Evolutionary conservation across 2,113 vertebrate species (phyloP).

Genomic region (Laticauda colubrina): DNA sequence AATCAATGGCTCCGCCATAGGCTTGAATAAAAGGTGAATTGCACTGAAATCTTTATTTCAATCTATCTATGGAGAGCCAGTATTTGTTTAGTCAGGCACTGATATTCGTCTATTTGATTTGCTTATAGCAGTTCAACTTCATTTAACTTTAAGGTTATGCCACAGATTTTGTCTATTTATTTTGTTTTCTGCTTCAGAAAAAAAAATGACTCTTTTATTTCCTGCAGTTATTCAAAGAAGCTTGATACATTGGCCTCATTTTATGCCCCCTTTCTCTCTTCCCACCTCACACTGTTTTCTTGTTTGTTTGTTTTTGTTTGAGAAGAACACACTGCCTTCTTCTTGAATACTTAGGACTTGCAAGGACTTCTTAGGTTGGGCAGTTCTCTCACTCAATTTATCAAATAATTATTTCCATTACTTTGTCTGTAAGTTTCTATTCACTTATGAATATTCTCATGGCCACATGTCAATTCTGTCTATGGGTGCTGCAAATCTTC

Average conservation of each 20-base stretch:
- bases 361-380: not conserved
- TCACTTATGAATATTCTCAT: not conserved
- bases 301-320: not conserved
- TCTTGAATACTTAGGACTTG: not conserved
- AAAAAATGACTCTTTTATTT: not conserved
- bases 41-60: not conserved
- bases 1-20: not conserved
- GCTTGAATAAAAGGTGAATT: not conserved
- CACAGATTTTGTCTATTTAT: not conserved
- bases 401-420: not conserved
- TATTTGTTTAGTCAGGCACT: not conserved
- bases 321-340: not conserved
- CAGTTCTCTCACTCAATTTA: not conserved
- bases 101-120: not conserved
- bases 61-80: not conserved
- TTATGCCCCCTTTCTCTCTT: not conserved
- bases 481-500: not conserved
- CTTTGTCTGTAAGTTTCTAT: not conserved
- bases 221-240: not conserved
- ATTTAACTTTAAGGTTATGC: slow-evolving; percentile 7
- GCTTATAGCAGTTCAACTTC: not conserved
- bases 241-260: not conserved
- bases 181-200: not conserved
- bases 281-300: not conserved
- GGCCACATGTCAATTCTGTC: not conserved